A percentile compares a stretch with the other conserved stretches of the same genome.
phyloP scores from a whole-genome alignment of 2,888 invertebrate species.

The Linnaemya vulpina region DNA sequence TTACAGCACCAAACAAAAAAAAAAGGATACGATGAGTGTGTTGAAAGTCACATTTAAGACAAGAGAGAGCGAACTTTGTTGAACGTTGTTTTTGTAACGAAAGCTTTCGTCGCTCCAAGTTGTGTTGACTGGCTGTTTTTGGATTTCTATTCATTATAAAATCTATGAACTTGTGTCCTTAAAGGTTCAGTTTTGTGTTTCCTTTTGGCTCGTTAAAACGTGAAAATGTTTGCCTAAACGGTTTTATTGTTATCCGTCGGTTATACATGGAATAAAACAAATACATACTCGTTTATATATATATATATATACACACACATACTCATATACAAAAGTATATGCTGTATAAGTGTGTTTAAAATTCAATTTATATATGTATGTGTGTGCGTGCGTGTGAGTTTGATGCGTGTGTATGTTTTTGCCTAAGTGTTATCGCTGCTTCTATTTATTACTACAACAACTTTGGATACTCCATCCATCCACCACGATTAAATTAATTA shows the following conservation, averaged over 20 bases:
- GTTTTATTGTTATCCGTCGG: slow-evolving; percentile 29
- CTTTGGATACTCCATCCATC: background rate
- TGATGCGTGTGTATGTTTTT: background rate
- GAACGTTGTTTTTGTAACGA: slow-evolving; percentile 29
- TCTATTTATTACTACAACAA: slow-evolving; percentile 9
- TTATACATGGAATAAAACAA: background rate
- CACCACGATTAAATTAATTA: slow-evolving; percentile 21
- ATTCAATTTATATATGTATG: background rate
- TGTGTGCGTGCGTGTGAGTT: slow-evolving; percentile 9
- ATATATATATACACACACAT: too few species aligned
- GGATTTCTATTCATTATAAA: slow-evolving; percentile 63
- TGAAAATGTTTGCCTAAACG: slow-evolving; percentile 44
- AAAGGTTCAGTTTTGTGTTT: slow-evolving; percentile 67
- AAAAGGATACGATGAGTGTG: slow-evolving; percentile 4
- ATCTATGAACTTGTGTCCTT: slow-evolving; percentile 68
- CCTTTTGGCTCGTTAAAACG: slow-evolving; percentile 60
- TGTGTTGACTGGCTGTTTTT: slow-evolving; percentile 15
- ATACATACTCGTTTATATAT: slow-evolving; percentile 10
- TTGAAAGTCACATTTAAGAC: slow-evolving; percentile 22
- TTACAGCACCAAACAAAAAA: background rate
- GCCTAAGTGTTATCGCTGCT: slow-evolving; percentile 18
- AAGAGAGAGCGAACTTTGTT: slow-evolving; percentile 54
- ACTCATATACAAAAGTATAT: background rate
- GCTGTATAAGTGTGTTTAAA: slow-evolving; percentile 7
- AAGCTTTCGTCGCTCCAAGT: slow-evolving; percentile 53